Evolutionary conservation across 2,113 vertebrate genomes (phyloP).

Genomic region (Apaloderma vittatum): DNA sequence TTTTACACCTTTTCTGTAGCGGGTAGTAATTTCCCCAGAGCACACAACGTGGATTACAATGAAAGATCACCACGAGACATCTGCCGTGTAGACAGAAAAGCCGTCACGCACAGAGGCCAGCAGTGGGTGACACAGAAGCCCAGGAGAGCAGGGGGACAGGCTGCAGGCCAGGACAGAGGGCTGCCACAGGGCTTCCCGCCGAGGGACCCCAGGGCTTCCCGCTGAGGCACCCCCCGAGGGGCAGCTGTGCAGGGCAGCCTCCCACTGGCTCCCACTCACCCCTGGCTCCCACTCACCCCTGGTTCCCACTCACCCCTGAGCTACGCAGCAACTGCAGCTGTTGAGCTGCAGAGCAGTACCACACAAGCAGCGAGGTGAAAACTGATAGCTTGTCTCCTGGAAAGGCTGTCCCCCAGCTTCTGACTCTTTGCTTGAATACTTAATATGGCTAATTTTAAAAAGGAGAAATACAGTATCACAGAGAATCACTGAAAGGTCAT

Average conservation of each 20-base stretch:
- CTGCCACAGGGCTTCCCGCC: background rate
- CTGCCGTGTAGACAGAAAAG: background rate
- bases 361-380: background rate
- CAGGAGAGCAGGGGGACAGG: background rate
- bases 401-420: background rate
- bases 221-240: too few species aligned
- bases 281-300: background rate
- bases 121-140: background rate
- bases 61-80: background rate
- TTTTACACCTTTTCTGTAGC: background rate
- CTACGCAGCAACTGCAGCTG: background rate
- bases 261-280: too few species aligned
- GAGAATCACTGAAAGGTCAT: background rate
- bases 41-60: background rate
- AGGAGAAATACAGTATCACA: background rate
- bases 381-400: background rate
- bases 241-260: too few species aligned
- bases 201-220: too few species aligned
- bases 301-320: background rate
- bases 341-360: background rate
- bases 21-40: background rate
- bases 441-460: background rate
- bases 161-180: rapidly evolving
- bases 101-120: background rate
- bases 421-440: background rate